Evolutionary conservation across 64 coral and sea anemone genomes (phyloP), one percentile per base, ranked within the genome.

Genomic region (Actinia tenebrosa): DNA sequence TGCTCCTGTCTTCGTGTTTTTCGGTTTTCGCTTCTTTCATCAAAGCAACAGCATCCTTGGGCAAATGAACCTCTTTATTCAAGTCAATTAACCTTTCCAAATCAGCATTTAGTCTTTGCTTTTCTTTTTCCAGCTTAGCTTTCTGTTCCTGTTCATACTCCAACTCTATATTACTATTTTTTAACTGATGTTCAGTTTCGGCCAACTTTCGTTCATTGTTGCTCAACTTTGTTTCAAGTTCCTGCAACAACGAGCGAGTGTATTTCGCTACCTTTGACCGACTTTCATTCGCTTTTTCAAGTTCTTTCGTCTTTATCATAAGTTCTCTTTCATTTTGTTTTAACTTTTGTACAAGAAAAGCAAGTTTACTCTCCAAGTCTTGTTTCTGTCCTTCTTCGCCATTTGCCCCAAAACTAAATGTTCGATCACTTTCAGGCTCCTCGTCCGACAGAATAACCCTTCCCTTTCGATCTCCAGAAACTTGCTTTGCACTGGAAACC

Each of bases 271-370:
- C 97, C 63, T 99, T 99, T 68, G 93, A 90, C 10, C 97, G 97
- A 83, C 93, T 99, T 84, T 99, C 97, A 54, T 99, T 99, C 45
- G 97, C 97, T 83, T 95, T 95, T 63, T 99, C 97, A 6, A 99
- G 91, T 79, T 99, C 97, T 78, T 86, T 92, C 7, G 93, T 95
- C 56, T 95, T 95, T 42, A 95, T 87, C 50, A 99, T 64, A 26
- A 95, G 77, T 62, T 91, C 94, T 14, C 90, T 75, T 72, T 95
- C 94, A 55, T 95, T 95, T 80, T 92, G 90, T 78, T 89, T 88
- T 53, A 95, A 56, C 59, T 92, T 95, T 64, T 93, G 87, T 45
- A 89, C 87, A 64, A 93, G 84, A 56, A 86, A 78, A 16, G 66
- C 50, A 16, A 93, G 91, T 89, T 93, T 93, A 5, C 75, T 86